Evolutionary conservation across 1,140 invertebrate genomes (phyloP), one percentile per base, ranked within the genome.

Genomic region (Neocloeon triangulifer): DNA sequence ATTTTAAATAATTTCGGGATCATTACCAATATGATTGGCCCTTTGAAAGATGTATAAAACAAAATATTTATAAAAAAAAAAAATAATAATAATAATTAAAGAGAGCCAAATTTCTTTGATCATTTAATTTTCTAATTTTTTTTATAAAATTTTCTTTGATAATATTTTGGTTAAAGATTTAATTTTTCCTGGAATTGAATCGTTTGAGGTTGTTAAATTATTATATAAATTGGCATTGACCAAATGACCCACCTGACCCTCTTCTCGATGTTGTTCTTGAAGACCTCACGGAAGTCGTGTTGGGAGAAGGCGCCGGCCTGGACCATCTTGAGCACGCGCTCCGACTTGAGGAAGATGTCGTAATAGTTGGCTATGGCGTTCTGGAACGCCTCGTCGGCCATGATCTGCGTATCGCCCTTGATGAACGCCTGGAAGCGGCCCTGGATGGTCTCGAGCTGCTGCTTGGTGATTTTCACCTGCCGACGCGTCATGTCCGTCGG

Each of bases 301-400:
- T 89, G 81, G 18, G 89, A 94, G 58, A 91, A 97, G 39, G 86
- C 92, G 29, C 94, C 94, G 36, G 86, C 85, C 43, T 80, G 73
- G 14, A 98, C 92, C 78, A 98, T 92, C 55, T 81, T 80, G 19
- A 77, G 61, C 20, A 97, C 80, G 39, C 94, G 62, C 46, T 98
- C 94, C 27, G 88, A 95, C 53, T 88, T 89, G 3, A 99, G 61
- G 61, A 98, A 98, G 23, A 95, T 84, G 51, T 98, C 94, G 51
- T 72, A 78, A 59, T 97, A 99, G 46, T 78, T 89, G 52, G 96
- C 86, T 21, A 98, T 84, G 14, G 94, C 91, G 56, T 97, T 97
- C 52, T 88, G 91, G 51, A 98, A 98, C 33, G 94, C 94, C 58
- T 98, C 94, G 55, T 99, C 94, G 9, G 91, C 89, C 55, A 94